These are phyloP conservation scores for Delphinapterus leucas DNA, from an alignment of 2,113 vertebrate species.

Conservation along the genomic window DNA sequence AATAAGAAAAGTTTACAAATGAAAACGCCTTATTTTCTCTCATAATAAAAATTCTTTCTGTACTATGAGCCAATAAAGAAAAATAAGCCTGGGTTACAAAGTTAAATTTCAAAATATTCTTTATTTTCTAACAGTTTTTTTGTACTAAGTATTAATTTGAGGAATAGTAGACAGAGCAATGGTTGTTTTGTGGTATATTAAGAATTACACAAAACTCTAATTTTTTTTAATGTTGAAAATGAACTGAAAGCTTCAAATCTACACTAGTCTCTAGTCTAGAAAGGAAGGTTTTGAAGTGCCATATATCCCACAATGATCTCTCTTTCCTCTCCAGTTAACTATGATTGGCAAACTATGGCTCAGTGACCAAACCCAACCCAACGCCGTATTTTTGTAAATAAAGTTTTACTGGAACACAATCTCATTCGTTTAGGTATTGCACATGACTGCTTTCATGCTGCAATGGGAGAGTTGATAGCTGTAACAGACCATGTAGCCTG, in stretches of 20 bases:
- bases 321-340: background rate
- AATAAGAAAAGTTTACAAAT: background rate
- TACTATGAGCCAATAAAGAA: background rate
- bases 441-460: background rate
- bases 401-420: background rate
- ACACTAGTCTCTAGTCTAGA: background rate
- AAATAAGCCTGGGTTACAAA: constrained; percentile 7
- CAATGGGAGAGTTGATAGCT: background rate
- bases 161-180: background rate
- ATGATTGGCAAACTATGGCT: background rate
- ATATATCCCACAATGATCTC: background rate
- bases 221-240: background rate
- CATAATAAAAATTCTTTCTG: background rate
- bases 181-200: background rate
- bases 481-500: background rate
- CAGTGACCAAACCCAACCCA: background rate
- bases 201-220: background rate
- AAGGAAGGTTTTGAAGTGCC: background rate
- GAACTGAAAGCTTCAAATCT: background rate
- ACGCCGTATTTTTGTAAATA: background rate
- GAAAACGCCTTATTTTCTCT: background rate
- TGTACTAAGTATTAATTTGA: background rate
- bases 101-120: constrained; percentile 37
- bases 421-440: background rate
- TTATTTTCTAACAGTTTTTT: background rate